Evolutionary conservation across 2,797 vertebrate genomes (phyloP).

Genomic region (Trachops cirrhosus): DNA sequence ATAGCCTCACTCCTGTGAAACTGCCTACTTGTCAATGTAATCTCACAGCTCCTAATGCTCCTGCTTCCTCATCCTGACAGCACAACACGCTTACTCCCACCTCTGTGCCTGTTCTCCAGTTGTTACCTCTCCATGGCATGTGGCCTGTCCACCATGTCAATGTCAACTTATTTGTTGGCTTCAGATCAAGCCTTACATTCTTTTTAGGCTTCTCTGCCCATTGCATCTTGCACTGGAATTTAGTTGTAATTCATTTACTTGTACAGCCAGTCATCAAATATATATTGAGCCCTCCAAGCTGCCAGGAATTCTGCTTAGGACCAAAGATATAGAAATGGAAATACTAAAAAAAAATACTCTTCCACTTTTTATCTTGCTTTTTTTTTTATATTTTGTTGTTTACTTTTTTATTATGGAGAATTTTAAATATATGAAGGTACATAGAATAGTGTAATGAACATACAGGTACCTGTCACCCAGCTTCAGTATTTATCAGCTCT

Average conservation of each 20-base stretch:
- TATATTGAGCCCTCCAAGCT: background rate
- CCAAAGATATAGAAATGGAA: background rate
- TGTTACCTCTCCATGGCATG: background rate
- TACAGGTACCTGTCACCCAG: background rate
- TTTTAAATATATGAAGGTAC: background rate
- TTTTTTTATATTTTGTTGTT: background rate
- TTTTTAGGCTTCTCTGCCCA: background rate
- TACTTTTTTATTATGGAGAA: background rate
- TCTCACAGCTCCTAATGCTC: background rate
- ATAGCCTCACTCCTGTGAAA: background rate
- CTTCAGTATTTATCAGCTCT: background rate
- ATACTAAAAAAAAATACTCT: too few species aligned
- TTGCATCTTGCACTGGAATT: background rate
- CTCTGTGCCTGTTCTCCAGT: background rate
- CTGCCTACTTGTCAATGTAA: background rate
- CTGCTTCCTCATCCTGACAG: background rate
- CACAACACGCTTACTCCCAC: background rate
- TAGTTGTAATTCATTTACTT: background rate
- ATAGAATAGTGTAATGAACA: background rate
- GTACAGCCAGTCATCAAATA: background rate
- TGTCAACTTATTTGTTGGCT: background rate
- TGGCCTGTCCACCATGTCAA: background rate
- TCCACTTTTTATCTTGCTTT: background rate
- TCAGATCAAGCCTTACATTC: background rate
- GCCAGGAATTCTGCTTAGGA: background rate